Percentiles rank a stretch among this genome's conserved stretches.
These are phyloP conservation scores for Tachina fera DNA, from an alignment of 2,888 invertebrate species.

Conservation along the genomic window DNA sequence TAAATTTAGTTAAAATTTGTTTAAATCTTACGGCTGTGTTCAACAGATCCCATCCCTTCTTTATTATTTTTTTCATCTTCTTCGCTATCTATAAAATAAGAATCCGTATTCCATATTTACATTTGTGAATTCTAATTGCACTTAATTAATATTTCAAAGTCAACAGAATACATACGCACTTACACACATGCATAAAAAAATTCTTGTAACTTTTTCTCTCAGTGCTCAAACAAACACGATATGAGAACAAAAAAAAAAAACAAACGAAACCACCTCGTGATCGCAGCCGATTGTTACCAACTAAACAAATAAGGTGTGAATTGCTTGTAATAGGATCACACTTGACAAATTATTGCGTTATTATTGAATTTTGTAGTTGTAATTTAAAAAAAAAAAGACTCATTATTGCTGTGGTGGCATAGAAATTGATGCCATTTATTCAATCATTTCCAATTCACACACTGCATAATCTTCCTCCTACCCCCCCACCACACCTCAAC, in stretches of 20 bases:
- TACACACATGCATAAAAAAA: too few species aligned
- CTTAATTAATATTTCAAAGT: too few species aligned
- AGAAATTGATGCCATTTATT: constrained; percentile 66
- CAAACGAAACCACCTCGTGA: constrained; percentile 38
- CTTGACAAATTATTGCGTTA: constrained; percentile 73
- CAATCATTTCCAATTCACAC: constrained; percentile 61
- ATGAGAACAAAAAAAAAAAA: constrained; percentile 25
- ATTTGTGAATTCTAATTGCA: too few species aligned
- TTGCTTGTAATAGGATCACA: constrained; percentile 71
- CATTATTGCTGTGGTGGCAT: constrained; percentile 52
- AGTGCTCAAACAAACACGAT: constrained; percentile 31
- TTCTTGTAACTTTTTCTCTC: constrained; percentile 17
- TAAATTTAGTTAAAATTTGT: too few species aligned
- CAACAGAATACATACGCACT: too few species aligned
- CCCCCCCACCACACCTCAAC: background rate
- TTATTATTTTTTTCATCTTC: too few species aligned
- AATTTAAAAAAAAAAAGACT: constrained; percentile 13
- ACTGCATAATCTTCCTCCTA: constrained; percentile 10
- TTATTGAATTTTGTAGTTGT: constrained; percentile 58
- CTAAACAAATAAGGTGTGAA: constrained; percentile 73
- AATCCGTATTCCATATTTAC: too few species aligned
- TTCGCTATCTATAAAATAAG: too few species aligned
- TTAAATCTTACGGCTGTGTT: too few species aligned
- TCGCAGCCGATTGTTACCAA: constrained; percentile 46
- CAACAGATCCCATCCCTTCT: too few species aligned